Base-by-base conservation (phyloP, 2,113 vertebrate genomes). In the Perognathus longimembris region DNA sequence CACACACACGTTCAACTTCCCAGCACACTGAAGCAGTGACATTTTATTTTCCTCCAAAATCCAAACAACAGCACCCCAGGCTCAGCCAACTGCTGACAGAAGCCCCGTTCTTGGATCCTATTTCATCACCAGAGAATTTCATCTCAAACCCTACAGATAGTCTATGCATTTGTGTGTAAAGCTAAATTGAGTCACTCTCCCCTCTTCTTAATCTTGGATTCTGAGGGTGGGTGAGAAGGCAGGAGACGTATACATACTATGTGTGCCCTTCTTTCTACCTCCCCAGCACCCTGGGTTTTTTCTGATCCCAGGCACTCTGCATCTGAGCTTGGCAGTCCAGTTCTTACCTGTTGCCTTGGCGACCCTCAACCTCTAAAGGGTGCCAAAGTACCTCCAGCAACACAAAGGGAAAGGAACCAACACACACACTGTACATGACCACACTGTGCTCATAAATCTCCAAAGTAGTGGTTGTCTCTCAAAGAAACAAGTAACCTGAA, bases 321-420 rank as follows among this genome's bases (percentile, higher is more conserved):
- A 0, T 15, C 24, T 0, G 66, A 59, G 57, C 61, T 30, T 21
- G 61, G 74, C 50, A 17, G 50, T 28, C 34, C 21, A 57, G 64
- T 30, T 32, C 76, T 75, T 17, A 87, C 82, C 38, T 86, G 92
- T 73, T 88, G 88, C 81, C 82, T 90, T 83, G 82, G 79, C 75
- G 89, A 81, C 70, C 64, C 36, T 70, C 50, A 81, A 87, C 6
- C 69, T 61, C 59, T 22, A 76, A 59, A 36, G 15, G 34, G 22
- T 0, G 0, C 67, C 64, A 3, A 1, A 57, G 26, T 66, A 70
- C 14, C 12, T 42, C 24, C 0, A 11, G 40, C 38, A 57, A 73
- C 78, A 42, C 75, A 20, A 40, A 85, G 67, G 20, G 69, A 36
- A 76, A 57, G 4, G 1, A n/a, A n/a, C n/a, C n/a, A n/a, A n/a